Evolutionary conservation across 2,113 vertebrate species (phyloP).

Genomic region (Upupa epops): DNA sequence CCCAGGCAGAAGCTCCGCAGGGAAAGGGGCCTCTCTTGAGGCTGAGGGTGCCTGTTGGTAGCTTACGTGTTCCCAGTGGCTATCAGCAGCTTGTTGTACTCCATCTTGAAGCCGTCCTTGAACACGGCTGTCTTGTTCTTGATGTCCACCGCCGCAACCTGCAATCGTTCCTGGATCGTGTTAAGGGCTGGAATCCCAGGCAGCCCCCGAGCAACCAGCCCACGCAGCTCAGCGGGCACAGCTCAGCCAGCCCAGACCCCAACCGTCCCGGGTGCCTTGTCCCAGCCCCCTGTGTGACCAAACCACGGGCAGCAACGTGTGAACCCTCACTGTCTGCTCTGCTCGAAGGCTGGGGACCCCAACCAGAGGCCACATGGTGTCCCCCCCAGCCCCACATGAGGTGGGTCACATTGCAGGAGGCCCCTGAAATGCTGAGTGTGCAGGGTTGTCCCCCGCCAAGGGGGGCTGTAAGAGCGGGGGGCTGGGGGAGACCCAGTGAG

Average conservation of each 20-base stretch:
- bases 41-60: not conserved
- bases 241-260: not conserved
- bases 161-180: conserved; percentile 31
- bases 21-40: not conserved
- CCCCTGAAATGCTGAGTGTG: not conserved
- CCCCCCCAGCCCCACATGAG: not conserved
- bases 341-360: not conserved
- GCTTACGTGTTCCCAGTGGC: conserved; percentile 92
- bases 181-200: conserved; percentile 3
- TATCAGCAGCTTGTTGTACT: conserved; percentile 94
- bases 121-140: conserved; percentile 88
- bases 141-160: conserved; percentile 89
- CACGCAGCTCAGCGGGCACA: not conserved
- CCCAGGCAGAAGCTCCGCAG: not conserved
- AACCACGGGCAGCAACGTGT: not conserved
- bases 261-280: not conserved
- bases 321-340: not conserved
- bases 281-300: not conserved
- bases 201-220: not conserved
- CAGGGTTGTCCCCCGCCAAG: not conserved
- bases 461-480: not conserved
- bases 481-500: rapidly evolving
- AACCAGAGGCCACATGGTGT: not conserved
- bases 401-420: not conserved
- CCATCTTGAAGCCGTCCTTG: conserved; percentile 93